Percentiles rank a stretch among this genome's conserved stretches.
These are phyloP conservation scores for Uria aalge DNA, from an alignment of 2,113 vertebrate species.

Conservation along the genomic window DNA sequence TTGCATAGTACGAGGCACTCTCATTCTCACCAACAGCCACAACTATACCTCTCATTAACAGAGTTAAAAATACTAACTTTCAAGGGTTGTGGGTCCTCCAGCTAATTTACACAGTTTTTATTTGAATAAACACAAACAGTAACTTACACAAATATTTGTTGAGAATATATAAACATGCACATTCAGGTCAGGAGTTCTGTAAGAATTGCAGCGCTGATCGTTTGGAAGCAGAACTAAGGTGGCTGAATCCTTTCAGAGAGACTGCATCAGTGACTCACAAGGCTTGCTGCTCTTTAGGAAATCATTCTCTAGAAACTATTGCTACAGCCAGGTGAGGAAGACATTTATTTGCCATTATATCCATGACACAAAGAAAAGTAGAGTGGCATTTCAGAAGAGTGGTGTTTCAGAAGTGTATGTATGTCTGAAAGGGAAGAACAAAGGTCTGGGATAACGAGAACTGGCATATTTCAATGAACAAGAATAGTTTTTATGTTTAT, in stretches of 20 bases:
- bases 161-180: accelerated
- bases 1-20: not conserved
- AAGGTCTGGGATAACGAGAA: not conserved
- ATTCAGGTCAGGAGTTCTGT: not conserved
- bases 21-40: not conserved
- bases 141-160: not conserved
- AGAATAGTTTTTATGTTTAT: not conserved
- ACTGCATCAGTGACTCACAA: not conserved
- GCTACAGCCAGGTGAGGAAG: not conserved
- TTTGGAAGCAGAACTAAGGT: not conserved
- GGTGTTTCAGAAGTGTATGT: not conserved
- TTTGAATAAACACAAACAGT: not conserved
- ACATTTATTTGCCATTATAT: not conserved
- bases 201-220: not conserved
- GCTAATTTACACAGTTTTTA: not conserved
- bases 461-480: not conserved
- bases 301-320: not conserved
- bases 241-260: not conserved
- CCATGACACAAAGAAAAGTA: not conserved
- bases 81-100: not conserved
- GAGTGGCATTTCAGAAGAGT: not conserved
- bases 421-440: not conserved
- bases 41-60: not conserved
- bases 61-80: not conserved
- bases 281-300: not conserved